Percentiles rank a stretch among this genome's conserved stretches.
Evolutionary conservation across 2,797 vertebrate genomes (phyloP).

Genomic region (Lagorchestes hirsutus): DNA sequence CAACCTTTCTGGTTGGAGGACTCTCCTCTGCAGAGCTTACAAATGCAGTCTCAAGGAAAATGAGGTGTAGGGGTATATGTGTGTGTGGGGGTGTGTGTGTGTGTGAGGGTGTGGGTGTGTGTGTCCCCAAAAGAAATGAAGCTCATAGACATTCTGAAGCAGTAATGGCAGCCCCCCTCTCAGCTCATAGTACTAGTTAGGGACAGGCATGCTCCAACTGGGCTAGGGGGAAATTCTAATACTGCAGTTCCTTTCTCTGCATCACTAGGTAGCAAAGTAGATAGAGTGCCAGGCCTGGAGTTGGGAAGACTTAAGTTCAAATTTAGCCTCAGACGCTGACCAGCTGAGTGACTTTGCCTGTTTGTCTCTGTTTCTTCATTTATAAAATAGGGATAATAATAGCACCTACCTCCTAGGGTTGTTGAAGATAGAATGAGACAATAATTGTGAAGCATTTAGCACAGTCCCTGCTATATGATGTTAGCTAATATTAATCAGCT

Average conservation of each 20-base stretch:
- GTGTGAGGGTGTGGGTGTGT: conserved; percentile 63
- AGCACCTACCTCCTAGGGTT: not conserved
- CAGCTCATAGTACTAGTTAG: not conserved
- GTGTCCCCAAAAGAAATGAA: conserved; percentile 65
- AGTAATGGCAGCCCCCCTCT: not conserved
- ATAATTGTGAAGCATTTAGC: not conserved
- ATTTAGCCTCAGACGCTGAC: not conserved
- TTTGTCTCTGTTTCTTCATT: not conserved
- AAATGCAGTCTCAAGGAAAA: conserved; percentile 75
- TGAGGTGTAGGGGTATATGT: conserved; percentile 50
- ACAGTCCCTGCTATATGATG: not conserved
- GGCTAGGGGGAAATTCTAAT: not conserved
- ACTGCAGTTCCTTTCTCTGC: conserved; percentile 31
- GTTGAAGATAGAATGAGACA: not conserved
- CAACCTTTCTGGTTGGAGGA: conserved; percentile 71
- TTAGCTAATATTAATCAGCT: not conserved
- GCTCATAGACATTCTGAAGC: conserved; percentile 55
- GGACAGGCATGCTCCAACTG: conserved; percentile 39
- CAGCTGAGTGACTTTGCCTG: not conserved
- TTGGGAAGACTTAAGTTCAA: not conserved
- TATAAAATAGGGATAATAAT: not conserved
- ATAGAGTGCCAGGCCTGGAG: not conserved
- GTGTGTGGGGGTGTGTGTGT: conserved; percentile 64
- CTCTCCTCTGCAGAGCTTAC: conserved; percentile 72
- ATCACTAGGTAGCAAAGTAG: not conserved